Base-by-base conservation (phyloP, 2,888 invertebrate genomes). In the Hemicrepidius hirtus region DNA sequence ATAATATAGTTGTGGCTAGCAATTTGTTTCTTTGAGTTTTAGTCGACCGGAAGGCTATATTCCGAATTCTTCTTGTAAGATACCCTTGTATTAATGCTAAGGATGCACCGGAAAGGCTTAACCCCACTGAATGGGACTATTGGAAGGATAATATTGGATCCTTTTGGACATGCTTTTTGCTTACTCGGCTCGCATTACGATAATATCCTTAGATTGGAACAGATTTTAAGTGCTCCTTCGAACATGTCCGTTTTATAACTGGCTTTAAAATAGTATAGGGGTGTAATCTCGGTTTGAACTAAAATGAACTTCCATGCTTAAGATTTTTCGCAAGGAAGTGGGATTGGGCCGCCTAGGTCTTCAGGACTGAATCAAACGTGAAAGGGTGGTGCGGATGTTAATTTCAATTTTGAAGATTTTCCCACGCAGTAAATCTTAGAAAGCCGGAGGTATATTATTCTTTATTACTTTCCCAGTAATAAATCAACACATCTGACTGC, bases 1-100 rank as follows among this genome's bases (percentile, higher is more conserved):
- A 76, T 76, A 76, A 76, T 76, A 75, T 71, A 76, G 76, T 73
- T 67, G 73, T 65, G 74, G 70, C 71, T 74, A 74, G 75, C 75
- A 76, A 75, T 76, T 76, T 75, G 72, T 73, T 76, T 75, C 76
- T 76, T 76, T 76, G 76, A 75, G 44, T 28, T 67, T 46, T 72
- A 71, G 40, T 71, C 69, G 74, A 74, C 70, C 75, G 75, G 71
- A 72, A 75, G 66, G 71, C 75, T 46, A 71, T 65, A 59, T 59
- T 71, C 71, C 13, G 32, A 71, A 71, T 71, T 59, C 71, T 67
- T 67, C 67, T 71, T 59, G 65, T 50, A 66, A 71, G 71, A 65
- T 71, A 66, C 59, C 65, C 71, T 66, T 65, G 71, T 65, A 71
- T 71, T 71, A 71, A 71, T 65, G 71, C 60, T 71, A 71, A 71